These are phyloP conservation scores for Ceratina japonica DNA, from an alignment of 1,140 invertebrate genomes.

Conservation along the genomic window DNA sequence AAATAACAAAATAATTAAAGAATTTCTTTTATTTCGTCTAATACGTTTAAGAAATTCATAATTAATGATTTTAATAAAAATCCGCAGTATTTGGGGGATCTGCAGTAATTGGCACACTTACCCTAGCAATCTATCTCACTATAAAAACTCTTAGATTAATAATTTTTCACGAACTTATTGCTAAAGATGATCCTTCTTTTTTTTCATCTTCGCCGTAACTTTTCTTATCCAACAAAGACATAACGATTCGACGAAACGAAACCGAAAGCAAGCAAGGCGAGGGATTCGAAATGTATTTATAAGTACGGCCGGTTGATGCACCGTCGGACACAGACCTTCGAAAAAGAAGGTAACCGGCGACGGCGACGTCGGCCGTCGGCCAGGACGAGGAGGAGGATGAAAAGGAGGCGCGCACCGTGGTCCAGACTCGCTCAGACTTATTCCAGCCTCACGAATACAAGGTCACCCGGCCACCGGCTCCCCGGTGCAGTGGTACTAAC, in stretches of 20 bases:
- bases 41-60: no score
- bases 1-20: no score
- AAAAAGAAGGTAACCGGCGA: slow-evolving; percentile 51
- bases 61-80: no score
- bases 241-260: neutral
- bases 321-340: slow-evolving; percentile 69
- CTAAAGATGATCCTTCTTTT: no score
- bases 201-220: neutral
- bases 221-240: neutral
- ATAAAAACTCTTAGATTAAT: neutral
- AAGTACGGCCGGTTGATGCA: slow-evolving; percentile 64
- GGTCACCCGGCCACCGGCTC: slow-evolving; percentile 75
- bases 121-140: slow-evolving; percentile 27
- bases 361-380: slow-evolving; percentile 26
- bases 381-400: slow-evolving; percentile 42
- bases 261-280: slow-evolving; percentile 45
- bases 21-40: no score
- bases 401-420: slow-evolving; percentile 63
- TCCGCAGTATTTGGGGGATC: no score
- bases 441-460: slow-evolving; percentile 71
- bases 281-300: slow-evolving; percentile 67
- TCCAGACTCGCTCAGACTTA: slow-evolving; percentile 64
- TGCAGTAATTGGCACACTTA: no score
- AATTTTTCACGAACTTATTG: no score
- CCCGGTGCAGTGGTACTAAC: slow-evolving; percentile 73